Evolutionary conservation across 2,797 vertebrate species (phyloP).

Genomic region (Sparus aurata): DNA sequence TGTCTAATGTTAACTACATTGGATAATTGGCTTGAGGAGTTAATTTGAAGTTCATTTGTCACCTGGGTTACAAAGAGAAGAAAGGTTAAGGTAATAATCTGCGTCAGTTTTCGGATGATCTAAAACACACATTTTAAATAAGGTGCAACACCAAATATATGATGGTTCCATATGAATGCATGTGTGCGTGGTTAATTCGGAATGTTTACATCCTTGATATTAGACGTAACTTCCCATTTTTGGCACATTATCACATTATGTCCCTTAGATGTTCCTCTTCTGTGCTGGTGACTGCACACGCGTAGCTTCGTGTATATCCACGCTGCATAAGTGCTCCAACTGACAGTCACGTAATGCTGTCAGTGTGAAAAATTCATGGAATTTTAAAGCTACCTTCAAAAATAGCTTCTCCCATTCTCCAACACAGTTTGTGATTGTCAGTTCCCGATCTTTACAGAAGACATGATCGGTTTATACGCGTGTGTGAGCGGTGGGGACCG

Average conservation of each 20-base stretch:
- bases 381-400: background rate
- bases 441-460: too few relatives aligned
- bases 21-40: conserved; percentile 19
- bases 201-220: background rate
- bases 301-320: background rate
- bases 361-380: background rate
- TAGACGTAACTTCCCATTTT: background rate
- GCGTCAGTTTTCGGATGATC: background rate
- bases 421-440: background rate
- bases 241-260: background rate
- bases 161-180: background rate
- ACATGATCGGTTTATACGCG: too few relatives aligned
- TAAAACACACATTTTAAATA: background rate
- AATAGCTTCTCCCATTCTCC: background rate
- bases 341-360: background rate
- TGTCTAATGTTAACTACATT: conserved; percentile 17
- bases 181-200: background rate
- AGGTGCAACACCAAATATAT: too few relatives aligned
- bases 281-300: too few relatives aligned
- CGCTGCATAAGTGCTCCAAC: background rate
- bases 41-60: conserved; percentile 1
- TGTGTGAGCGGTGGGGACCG: too few relatives aligned
- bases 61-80: background rate
- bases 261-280: background rate
- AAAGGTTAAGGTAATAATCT: background rate